Percentiles rank a stretch among this genome's conserved stretches.
These are phyloP conservation scores for Hippolais icterina DNA, from an alignment of 2,113 vertebrate genomes.

Conservation along the genomic window DNA sequence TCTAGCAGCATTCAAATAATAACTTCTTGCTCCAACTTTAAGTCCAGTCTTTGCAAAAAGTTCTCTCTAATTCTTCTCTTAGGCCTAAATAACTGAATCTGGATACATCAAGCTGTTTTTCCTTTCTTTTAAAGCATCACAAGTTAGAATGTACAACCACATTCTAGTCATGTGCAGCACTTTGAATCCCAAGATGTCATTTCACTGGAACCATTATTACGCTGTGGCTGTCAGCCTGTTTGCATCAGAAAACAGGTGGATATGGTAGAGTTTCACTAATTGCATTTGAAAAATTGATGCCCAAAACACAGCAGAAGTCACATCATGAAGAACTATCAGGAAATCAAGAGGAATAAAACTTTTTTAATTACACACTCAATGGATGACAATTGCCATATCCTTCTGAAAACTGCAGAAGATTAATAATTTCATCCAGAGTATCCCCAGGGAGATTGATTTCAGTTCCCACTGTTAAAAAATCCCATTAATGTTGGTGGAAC, in stretches of 20 bases:
- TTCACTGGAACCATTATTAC: not conserved
- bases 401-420: not conserved
- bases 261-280: not conserved
- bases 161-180: not conserved
- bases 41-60: not conserved
- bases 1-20: not conserved
- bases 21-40: not conserved
- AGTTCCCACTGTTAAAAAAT: not conserved
- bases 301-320: not conserved
- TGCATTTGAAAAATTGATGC: not conserved
- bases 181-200: not conserved
- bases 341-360: not conserved
- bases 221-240: not conserved
- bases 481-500: fast-evolving
- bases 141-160: not conserved
- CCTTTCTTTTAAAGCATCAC: not conserved
- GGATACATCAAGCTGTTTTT: not conserved
- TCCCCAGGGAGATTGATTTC: not conserved
- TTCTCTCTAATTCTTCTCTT: not conserved
- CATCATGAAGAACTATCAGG: not conserved
- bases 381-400: not conserved
- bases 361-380: not conserved
- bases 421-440: not conserved
- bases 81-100: not conserved
- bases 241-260: not conserved